Conservation (phyloP, 2,888 invertebrate species). For the Parapristionchus giblindavisi region DNA sequence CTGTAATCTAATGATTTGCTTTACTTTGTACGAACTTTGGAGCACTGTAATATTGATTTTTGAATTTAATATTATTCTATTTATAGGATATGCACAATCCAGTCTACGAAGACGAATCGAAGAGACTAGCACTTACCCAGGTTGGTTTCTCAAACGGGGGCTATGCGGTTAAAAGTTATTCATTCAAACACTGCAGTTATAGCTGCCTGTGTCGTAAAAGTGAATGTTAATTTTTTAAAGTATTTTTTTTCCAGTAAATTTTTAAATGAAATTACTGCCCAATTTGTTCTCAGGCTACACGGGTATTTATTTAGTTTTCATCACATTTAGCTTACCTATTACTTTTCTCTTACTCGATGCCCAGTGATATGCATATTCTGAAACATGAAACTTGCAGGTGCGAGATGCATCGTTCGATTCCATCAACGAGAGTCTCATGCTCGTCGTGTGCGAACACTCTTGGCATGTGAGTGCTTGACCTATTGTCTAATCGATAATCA, state of each 20-base stretch:
- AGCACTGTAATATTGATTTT: not conserved
- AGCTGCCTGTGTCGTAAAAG: too few relatives aligned
- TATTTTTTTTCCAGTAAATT: too few relatives aligned
- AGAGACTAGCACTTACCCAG: conserved; percentile 86
- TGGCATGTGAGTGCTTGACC: conserved; percentile 81
- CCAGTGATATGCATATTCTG: not conserved
- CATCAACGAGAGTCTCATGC: conserved; percentile 91
- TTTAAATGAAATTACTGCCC: too few relatives aligned
- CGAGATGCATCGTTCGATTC: conserved; percentile 43
- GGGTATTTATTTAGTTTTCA: too few relatives aligned
- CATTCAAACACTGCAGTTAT: too few relatives aligned
- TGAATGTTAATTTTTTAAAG: too few relatives aligned
- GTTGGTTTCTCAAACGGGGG: too few relatives aligned
- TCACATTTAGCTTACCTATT: too few relatives aligned
- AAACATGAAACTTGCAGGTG: conserved; percentile 35
- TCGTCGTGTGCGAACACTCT: conserved; percentile 94
- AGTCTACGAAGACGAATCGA: conserved; percentile 93
- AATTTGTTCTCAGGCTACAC: too few relatives aligned
- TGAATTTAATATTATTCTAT: not conserved
- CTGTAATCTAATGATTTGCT: not conserved
- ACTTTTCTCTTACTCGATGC: not conserved
- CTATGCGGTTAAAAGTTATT: too few relatives aligned
- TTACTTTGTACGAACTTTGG: not conserved
- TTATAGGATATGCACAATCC: conserved; percentile 51
- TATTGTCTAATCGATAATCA: not conserved